Conservation (phyloP, 1,140 invertebrate species). For the Drosophila sp. region DNA sequence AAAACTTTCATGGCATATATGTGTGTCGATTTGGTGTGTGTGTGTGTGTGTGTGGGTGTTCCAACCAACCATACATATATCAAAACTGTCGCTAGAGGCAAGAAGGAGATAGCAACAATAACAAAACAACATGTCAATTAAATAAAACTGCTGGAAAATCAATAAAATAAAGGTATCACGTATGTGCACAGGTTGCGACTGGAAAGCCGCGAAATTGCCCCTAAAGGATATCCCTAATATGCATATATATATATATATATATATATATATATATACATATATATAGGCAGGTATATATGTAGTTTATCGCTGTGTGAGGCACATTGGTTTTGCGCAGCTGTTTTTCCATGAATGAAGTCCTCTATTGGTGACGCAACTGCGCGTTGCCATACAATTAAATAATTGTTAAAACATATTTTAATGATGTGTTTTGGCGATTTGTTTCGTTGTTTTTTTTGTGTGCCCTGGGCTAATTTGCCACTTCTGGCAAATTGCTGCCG, state of each 20-base stretch:
- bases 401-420: conserved; percentile 71
- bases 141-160: conserved; percentile 80
- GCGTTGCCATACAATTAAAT: conserved; percentile 62
- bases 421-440: conserved; percentile 61
- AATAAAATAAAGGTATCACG: conserved; percentile 59
- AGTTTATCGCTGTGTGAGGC: neutral
- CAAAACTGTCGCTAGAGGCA: neutral
- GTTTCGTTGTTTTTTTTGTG: conserved; percentile 10
- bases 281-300: conserved; percentile 14
- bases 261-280: neutral
- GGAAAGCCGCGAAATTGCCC: conserved; percentile 43
- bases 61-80: conserved; percentile 12
- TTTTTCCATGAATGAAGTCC: conserved; percentile 64
- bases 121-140: conserved; percentile 80
- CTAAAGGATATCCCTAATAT: neutral
- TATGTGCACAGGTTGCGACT: conserved; percentile 25
- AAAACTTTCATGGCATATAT: neutral
- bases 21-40: conserved; percentile 31
- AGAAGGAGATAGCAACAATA: conserved; percentile 70
- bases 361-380: conserved; percentile 53
- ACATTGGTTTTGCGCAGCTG: conserved; percentile 37
- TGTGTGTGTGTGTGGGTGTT: neutral
- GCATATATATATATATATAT: conserved; percentile 20
- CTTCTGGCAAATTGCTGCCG: conserved; percentile 61
- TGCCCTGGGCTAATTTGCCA: conserved; percentile 49